These are phyloP conservation scores for Drosophila burlai DNA, from an alignment of 1,140 invertebrate species.

Conservation along the genomic window DNA sequence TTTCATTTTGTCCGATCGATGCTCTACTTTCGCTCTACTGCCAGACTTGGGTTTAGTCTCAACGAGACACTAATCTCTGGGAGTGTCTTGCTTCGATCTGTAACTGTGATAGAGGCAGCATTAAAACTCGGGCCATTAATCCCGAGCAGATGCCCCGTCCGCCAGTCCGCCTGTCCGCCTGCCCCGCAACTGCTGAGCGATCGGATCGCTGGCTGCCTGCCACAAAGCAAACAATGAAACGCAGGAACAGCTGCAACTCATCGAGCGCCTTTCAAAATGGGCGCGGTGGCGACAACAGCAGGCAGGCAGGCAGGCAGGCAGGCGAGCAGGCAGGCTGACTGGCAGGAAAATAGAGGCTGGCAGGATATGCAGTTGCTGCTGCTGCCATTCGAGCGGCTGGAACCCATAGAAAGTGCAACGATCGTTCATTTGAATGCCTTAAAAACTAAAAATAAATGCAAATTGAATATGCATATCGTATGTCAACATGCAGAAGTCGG, in stretches of 20 bases:
- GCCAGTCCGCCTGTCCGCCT: constrained; percentile 20
- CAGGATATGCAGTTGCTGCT: constrained; percentile 65
- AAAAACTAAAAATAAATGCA: constrained; percentile 19
- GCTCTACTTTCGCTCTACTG: not conserved
- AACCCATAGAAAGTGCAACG: constrained; percentile 57
- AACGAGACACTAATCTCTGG: constrained; percentile 10
- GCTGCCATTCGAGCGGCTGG: constrained; percentile 34
- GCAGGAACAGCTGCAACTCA: constrained; percentile 73
- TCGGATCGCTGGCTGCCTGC: constrained; percentile 33
- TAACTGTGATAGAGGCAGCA: constrained; percentile 54
- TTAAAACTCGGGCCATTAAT: constrained; percentile 52
- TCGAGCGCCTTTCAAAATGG: constrained; percentile 68
- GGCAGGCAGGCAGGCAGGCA: constrained; percentile 33
- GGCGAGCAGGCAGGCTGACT: constrained; percentile 26
- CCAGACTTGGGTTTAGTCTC: not conserved
- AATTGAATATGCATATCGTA: constrained; percentile 23
- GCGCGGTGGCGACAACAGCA: constrained; percentile 44
- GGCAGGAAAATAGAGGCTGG: constrained; percentile 57
- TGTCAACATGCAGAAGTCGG: constrained; percentile 27
- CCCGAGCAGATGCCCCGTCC: constrained; percentile 45
- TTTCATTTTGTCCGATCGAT: constrained; percentile 33
- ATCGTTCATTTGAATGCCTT: constrained; percentile 48
- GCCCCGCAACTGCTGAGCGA: constrained; percentile 28
- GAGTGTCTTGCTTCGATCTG: constrained; percentile 29
- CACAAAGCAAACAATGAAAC: constrained; percentile 57